Percentiles rank a stretch among this genome's conserved stretches.
Conservation (phyloP, 2,797 vertebrate species). For the Parauchenoglanis ngamensis region DNA sequence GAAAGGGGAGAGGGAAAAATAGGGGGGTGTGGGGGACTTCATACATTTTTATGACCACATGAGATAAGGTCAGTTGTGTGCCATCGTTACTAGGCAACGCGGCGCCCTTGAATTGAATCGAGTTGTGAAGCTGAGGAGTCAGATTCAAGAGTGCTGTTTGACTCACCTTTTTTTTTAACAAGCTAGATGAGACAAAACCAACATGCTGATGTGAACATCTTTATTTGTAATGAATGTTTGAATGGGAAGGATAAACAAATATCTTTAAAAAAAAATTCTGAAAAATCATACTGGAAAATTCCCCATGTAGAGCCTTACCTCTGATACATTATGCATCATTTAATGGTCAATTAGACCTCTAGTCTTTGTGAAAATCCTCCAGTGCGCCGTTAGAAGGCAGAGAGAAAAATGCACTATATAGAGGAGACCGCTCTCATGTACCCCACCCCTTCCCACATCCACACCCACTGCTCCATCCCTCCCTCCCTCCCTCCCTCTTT, state of each 20-base stretch:
- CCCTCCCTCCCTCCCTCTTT: slow-evolving; percentile 45
- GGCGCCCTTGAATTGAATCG: slow-evolving; percentile 79
- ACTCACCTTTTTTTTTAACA: slow-evolving; percentile 60
- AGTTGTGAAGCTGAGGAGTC: slow-evolving; percentile 81
- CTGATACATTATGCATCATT: slow-evolving; percentile 31
- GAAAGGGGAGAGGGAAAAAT: slow-evolving; percentile 57
- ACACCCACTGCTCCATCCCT: slow-evolving; percentile 51
- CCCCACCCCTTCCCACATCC: slow-evolving; percentile 46
- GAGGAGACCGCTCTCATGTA: slow-evolving; percentile 21
- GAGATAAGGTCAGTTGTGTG: slow-evolving; percentile 84
- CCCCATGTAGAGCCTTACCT: background rate
- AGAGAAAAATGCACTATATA: slow-evolving; percentile 7
- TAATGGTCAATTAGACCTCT: slow-evolving; percentile 32
- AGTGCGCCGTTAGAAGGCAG: background rate
- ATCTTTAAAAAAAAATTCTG: background rate
- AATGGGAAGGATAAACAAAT: background rate
- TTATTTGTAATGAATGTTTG: background rate
- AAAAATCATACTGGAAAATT: background rate
- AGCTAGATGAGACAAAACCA: slow-evolving; percentile 58
- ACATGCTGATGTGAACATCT: background rate
- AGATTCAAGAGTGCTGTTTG: slow-evolving; percentile 71
- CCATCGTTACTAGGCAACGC: slow-evolving; percentile 84
- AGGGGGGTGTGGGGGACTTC: slow-evolving; percentile 68
- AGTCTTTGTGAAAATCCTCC: slow-evolving; percentile 37
- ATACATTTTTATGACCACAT: slow-evolving; percentile 85